A percentile compares a stretch with the other conserved stretches of the same genome.
These are phyloP conservation scores for Amphiura filiformis DNA, from an alignment of 35 echinoderm and acorn worm genomes.

Conservation along the genomic window DNA sequence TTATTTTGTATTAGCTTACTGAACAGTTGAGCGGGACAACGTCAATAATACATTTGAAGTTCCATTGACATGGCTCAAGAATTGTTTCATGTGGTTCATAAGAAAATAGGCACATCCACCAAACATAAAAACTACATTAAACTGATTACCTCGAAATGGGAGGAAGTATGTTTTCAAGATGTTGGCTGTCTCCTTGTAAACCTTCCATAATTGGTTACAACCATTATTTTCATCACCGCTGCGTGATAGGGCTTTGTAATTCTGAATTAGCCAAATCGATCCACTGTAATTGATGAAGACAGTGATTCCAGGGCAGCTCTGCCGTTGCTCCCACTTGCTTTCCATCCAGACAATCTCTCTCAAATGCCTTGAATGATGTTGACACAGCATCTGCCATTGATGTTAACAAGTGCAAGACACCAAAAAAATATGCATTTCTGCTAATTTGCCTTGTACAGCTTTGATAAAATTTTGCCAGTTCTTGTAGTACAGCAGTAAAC, in stretches of 20 bases:
- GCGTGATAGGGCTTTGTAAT: constrained; percentile 28
- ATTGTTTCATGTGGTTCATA: too few relatives aligned
- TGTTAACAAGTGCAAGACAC: constrained; percentile 24
- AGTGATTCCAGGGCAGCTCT: background rate
- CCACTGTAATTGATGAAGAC: constrained; percentile 22
- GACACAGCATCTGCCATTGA: constrained; percentile 41
- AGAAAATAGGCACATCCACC: too few relatives aligned
- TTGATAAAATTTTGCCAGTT: constrained; percentile 11
- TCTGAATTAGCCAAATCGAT: background rate
- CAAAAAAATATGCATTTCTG: constrained; percentile 45
- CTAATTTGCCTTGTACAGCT: constrained; percentile 10
- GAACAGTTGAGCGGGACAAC: too few relatives aligned
- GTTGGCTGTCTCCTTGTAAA: background rate
- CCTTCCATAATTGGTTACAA: constrained; percentile 6
- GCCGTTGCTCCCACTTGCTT: constrained; percentile 19
- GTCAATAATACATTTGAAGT: too few relatives aligned
- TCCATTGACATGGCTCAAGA: too few relatives aligned
- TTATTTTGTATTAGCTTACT: too few relatives aligned
- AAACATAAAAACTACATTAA: too few relatives aligned
- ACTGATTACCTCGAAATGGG: too few relatives aligned
- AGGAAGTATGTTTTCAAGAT: background rate
- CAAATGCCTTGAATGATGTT: constrained; percentile 20
- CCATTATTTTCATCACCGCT: constrained; percentile 37
- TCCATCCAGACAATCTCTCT: constrained; percentile 17
- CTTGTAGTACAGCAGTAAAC: too few relatives aligned